Conservation (phyloP, 2,888 invertebrate genomes). For the Thereva nobilitata region DNA sequence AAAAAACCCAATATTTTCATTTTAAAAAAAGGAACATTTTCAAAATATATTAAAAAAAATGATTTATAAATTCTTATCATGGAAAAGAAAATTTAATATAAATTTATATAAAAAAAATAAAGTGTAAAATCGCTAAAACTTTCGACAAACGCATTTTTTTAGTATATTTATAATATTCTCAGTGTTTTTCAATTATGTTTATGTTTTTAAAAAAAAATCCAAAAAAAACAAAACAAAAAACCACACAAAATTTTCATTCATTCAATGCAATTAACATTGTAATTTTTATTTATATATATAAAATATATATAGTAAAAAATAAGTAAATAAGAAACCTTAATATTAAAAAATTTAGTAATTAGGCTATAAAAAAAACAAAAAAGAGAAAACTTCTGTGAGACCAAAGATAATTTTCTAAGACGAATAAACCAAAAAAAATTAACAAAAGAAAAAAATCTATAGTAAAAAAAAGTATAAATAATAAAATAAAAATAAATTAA, state of each 20-base stretch:
- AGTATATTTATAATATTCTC: constrained; percentile 18
- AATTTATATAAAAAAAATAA: neutral
- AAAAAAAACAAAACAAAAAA: too few relatives aligned
- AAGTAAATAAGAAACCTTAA: constrained; percentile 31
- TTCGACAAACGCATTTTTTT: constrained; percentile 37
- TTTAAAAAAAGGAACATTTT: constrained; percentile 11
- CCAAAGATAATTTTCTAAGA: constrained; percentile 40
- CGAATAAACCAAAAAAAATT: constrained; percentile 35
- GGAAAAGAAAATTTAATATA: constrained; percentile 4
- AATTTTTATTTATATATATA: constrained; percentile 14
- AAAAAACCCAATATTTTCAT: neutral
- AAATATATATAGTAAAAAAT: constrained; percentile 12
- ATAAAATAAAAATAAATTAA: constrained; percentile 29
- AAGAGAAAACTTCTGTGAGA: constrained; percentile 39
- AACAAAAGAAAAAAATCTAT: constrained; percentile 23
- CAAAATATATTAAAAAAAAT: constrained; percentile 21
- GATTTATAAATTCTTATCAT: constrained; percentile 14
- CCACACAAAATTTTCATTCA: neutral
- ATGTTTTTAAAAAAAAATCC: too few relatives aligned
- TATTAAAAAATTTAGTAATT: constrained; percentile 37
- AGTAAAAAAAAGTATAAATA: constrained; percentile 15
- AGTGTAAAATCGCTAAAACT: constrained; percentile 27
- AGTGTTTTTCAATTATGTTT: constrained; percentile 1
- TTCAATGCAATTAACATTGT: constrained; percentile 17
- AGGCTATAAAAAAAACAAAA: constrained; percentile 37